phyloP scores from a whole-genome alignment of 2,888 invertebrate species.

The Caenorhabditis sp. region DNA sequence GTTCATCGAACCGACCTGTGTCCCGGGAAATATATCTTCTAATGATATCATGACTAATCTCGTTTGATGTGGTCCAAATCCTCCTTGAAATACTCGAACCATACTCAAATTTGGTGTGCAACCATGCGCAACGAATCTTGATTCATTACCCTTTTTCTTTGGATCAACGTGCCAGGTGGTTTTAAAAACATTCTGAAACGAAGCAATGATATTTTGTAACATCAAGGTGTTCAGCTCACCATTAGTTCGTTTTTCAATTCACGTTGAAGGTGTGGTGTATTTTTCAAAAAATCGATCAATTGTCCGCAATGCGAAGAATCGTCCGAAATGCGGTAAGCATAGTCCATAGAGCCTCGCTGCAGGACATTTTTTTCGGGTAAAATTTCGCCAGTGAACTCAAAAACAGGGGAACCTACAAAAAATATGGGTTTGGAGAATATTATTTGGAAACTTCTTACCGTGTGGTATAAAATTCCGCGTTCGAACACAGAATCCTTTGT shows the following conservation, averaged over 20 bases:
- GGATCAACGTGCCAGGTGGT: conserved; percentile 9
- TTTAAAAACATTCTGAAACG: conserved; percentile 4
- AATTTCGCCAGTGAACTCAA: conserved; percentile 17
- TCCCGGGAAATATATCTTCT: conserved; percentile 18
- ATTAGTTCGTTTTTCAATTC: too few species aligned
- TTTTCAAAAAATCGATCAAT: neutral
- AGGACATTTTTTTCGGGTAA: neutral
- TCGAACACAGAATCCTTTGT: conserved; percentile 10
- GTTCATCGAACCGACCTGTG: conserved; percentile 5
- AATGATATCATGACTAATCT: conserved; percentile 7
- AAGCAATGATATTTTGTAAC: too few species aligned
- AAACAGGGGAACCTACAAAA: conserved; percentile 16
- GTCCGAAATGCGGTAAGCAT: neutral
- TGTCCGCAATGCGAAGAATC: too few species aligned
- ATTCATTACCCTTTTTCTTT: conserved; percentile 13
- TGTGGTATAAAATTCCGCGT: neutral
- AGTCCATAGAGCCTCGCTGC: neutral
- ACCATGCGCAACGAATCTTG: conserved; percentile 7
- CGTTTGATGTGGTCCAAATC: conserved; percentile 14
- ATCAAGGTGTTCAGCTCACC: too few species aligned
- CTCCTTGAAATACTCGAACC: conserved; percentile 10
- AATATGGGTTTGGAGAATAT: neutral
- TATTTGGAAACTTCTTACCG: neutral
- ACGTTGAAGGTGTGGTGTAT: neutral
- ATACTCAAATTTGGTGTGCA: conserved; percentile 14